phyloP scores from a whole-genome alignment of 2,113 vertebrate species.

The Chamaetylas fuelleborni region DNA sequence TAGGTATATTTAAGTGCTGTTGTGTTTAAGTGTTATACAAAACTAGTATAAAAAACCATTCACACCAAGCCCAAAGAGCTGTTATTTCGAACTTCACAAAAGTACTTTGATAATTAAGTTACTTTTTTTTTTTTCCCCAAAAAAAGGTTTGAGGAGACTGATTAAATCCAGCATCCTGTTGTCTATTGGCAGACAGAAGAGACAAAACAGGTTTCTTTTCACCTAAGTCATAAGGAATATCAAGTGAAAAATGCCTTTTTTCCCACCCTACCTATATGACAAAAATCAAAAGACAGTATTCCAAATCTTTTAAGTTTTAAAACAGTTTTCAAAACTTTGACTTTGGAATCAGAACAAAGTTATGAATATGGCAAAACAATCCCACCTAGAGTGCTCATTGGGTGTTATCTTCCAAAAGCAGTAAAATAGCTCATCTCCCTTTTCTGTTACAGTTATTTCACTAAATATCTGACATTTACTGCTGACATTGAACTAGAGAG shows the following conservation, averaged over 20 bases:
- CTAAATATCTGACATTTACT: not conserved
- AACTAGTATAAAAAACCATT: not conserved
- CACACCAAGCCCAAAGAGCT: not conserved
- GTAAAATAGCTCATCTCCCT: not conserved
- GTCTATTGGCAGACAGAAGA: not conserved
- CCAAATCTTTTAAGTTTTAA: not conserved
- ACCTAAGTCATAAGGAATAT: not conserved
- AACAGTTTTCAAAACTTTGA: not conserved
- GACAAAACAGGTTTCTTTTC: not conserved
- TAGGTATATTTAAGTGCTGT: not conserved
- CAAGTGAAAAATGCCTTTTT: not conserved
- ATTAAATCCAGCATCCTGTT: not conserved
- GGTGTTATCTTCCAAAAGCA: not conserved
- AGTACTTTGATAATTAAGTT: not conserved
- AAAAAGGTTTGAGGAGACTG: not conserved
- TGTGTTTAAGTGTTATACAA: not conserved
- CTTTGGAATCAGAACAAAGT: not conserved
- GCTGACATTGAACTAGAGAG: not conserved
- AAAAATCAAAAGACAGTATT: not conserved
- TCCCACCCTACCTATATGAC: not conserved
- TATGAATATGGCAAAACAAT: not conserved
- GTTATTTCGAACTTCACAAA: not conserved
- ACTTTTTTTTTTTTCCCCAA: not conserved
- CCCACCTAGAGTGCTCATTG: not conserved
- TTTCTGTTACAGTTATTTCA: not conserved